Conservation (phyloP, 35 echinoderm and acorn worm genomes). For the Apostichopus parvimensis region DNA sequence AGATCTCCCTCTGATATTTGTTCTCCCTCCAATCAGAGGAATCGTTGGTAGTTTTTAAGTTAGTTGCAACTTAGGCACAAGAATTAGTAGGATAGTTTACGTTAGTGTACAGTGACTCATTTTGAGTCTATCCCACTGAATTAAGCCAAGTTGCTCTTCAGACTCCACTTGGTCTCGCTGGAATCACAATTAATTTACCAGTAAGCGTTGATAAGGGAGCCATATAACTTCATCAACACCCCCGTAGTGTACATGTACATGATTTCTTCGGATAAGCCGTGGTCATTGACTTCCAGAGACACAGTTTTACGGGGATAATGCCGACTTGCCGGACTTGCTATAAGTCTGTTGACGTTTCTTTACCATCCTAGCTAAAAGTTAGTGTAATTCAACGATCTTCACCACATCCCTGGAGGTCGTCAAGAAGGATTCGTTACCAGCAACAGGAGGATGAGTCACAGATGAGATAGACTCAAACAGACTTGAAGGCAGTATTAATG, state of each 20-base stretch:
- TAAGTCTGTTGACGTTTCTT: neutral
- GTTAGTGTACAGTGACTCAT: no score
- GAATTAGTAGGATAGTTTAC: no score
- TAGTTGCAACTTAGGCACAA: no score
- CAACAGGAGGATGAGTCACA: neutral
- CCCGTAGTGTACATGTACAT: neutral
- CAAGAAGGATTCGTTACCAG: neutral
- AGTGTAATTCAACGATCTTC: neutral
- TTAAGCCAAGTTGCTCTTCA: no score
- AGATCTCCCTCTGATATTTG: no score
- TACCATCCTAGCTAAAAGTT: neutral
- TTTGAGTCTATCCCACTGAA: no score
- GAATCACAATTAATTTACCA: neutral
- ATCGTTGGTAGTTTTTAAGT: no score
- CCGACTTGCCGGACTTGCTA: neutral
- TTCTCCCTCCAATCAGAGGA: no score
- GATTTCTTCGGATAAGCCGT: neutral
- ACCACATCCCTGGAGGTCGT: neutral
- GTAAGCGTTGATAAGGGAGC: neutral
- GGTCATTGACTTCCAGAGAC: neutral
- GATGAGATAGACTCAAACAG: neutral
- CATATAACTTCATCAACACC: neutral
- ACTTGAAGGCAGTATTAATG: neutral
- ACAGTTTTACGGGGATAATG: neutral
- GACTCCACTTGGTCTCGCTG: neutral